These are phyloP conservation scores for Malthinus seriepunctatus DNA, from an alignment of 2,888 invertebrate species.

Conservation along the genomic window DNA sequence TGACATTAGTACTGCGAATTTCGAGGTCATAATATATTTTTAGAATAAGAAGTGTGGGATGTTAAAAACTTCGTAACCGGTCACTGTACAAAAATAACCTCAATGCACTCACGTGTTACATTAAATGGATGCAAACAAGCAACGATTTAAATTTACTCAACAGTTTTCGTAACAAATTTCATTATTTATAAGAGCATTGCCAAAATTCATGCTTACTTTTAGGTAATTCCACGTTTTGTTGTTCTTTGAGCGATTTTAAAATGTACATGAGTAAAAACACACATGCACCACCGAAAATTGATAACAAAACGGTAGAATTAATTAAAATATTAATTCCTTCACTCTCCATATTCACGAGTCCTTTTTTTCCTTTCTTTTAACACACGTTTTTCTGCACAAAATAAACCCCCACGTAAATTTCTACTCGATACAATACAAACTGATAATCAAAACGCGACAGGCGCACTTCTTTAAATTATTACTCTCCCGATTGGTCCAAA, in stretches of 20 bases:
- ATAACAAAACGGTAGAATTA: slow-evolving; percentile 41
- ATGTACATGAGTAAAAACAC: slow-evolving; percentile 45
- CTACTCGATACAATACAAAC: slow-evolving; percentile 10
- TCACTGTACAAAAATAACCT: slow-evolving; percentile 36
- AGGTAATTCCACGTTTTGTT: slow-evolving; percentile 31
- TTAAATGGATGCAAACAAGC: background rate
- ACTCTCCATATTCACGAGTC: slow-evolving; percentile 47
- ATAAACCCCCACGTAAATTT: slow-evolving; percentile 20
- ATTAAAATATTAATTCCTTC: slow-evolving; percentile 44
- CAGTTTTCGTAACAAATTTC: slow-evolving; percentile 7
- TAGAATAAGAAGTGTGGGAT: slow-evolving; percentile 11
- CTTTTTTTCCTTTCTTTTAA: background rate
- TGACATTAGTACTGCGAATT: slow-evolving; percentile 7
- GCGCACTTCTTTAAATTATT: slow-evolving; percentile 19
- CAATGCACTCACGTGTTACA: slow-evolving; percentile 34
- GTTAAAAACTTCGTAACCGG: slow-evolving; percentile 17
- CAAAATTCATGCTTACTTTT: slow-evolving; percentile 40
- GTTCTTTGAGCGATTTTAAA: slow-evolving; percentile 40
- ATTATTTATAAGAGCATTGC: background rate
- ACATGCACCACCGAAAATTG: slow-evolving; percentile 44
- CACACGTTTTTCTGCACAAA: slow-evolving; percentile 5
- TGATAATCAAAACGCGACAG: slow-evolving; percentile 21
- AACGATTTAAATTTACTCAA: slow-evolving; percentile 3
- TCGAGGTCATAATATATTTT: slow-evolving; percentile 3
- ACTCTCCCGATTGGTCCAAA: slow-evolving; percentile 15